A percentile compares a stretch with the other conserved stretches of the same genome.
Conservation (phyloP, 2,888 invertebrate species). For the Acrocyrtus sp. region DNA sequence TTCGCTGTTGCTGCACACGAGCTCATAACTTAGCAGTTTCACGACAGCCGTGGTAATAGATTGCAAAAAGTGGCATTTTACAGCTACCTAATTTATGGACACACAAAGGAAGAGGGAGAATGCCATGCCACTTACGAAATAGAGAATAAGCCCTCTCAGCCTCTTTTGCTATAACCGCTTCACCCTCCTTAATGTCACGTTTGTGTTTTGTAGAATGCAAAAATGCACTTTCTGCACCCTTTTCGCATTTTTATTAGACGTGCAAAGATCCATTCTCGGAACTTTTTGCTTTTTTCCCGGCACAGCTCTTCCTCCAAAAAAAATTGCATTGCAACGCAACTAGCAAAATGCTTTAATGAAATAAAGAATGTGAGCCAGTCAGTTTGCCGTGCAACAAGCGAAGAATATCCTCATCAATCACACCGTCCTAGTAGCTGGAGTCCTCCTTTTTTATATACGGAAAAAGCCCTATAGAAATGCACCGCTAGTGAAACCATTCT, state of each 20-base stretch:
- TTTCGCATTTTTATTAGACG: not conserved
- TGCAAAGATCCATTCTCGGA: not conserved
- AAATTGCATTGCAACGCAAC: too few relatives aligned
- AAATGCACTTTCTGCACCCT: constrained; percentile 1
- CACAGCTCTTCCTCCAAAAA: too few relatives aligned
- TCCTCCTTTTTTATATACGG: not conserved
- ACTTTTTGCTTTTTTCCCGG: not conserved
- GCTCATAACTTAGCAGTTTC: constrained; percentile 51
- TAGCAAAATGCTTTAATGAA: constrained; percentile 52
- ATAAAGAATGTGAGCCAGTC: constrained; percentile 60
- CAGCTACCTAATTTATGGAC: constrained; percentile 61
- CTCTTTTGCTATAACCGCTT: constrained; percentile 13
- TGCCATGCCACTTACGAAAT: too few relatives aligned
- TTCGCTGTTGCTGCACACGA: constrained; percentile 14
- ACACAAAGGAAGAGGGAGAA: constrained; percentile 59
- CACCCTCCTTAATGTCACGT: not conserved
- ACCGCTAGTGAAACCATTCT: too few relatives aligned
- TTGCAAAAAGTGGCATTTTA: constrained; percentile 60
- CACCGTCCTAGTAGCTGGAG: constrained; percentile 16
- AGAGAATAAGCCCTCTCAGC: constrained; percentile 17
- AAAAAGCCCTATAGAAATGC: not conserved
- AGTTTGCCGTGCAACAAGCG: constrained; percentile 61
- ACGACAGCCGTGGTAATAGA: constrained; percentile 61
- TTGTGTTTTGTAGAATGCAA: constrained; percentile 4
- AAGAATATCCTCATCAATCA: constrained; percentile 54